Evolutionary conservation across 2,797 vertebrate species (phyloP), one percentile per base, ranked within the genome.

Genomic region (Tamandua tetradactyla): DNA sequence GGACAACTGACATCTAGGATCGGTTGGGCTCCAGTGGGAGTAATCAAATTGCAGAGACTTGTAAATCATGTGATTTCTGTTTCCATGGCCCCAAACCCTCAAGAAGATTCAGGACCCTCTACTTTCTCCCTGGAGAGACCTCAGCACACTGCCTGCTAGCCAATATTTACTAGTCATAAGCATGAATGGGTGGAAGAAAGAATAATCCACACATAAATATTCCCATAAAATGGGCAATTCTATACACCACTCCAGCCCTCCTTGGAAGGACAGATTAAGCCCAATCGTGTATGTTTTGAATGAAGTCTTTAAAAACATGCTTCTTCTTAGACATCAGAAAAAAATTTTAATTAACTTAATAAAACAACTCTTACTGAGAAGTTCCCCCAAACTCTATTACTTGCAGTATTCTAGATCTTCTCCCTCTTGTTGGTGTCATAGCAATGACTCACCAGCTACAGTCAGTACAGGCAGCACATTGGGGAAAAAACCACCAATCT

Each of bases 311-410:
- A 35, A 74, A 79, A 84, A 55, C 25, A 49, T 37, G 66, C 44
- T 89, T 96, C 72, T 81, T 72, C 32, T 86, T 82, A 66, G 64
- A 59, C 42, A 68, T 12, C 35, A 82, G 80, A 80, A 81, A 74
- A 74, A 61, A 47, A 47, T 47, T 47, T 72, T 42, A 61, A 13
- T 23, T 40, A 72, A 84, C 42, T 44, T 55, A 55, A 30, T 44
- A 32, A 40, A 92, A 74, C 0, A 3, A 18, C 52, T 79, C 18
- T 71, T 44, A 5, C 40, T 59, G 40, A 3, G 52, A 49, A 2
- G 52, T 27, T 55, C 55, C 55, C 30, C 37, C 30, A 30, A 42
- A 40, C 14, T 62, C 47, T 27, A 25, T 25, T 17, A 44, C 25
- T 47, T 78, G 8, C 22, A 42, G 23, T 14, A 49, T 32, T 74